These are phyloP conservation scores for Hesperophylax magnus DNA, from an alignment of 1,140 invertebrate genomes.

Conservation along the genomic window DNA sequence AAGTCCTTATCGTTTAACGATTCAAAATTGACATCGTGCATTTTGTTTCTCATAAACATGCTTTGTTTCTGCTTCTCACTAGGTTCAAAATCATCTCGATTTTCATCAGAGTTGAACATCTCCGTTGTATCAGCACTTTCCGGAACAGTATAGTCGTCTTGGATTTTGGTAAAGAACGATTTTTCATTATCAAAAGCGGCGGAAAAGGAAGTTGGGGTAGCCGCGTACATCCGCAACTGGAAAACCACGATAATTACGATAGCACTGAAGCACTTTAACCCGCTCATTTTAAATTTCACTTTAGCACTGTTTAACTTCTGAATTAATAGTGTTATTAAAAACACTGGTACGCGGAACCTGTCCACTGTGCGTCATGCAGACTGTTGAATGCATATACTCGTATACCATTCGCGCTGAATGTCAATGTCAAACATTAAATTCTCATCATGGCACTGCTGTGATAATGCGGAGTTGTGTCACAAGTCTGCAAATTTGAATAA, in stretches of 20 bases:
- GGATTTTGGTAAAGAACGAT: no score
- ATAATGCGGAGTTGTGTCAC: no score
- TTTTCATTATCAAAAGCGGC: neutral
- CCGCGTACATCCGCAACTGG: conserved; percentile 9
- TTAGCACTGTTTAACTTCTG: no score
- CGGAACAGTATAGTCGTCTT: neutral
- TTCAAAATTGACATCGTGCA: neutral
- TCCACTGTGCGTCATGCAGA: no score
- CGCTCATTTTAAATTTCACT: neutral
- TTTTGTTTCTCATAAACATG: neutral
- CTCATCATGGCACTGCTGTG: no score
- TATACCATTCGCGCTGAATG: no score
- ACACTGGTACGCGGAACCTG: no score
- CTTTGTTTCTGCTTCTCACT: neutral
- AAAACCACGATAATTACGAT: conserved; percentile 4
- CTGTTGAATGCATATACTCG: no score
- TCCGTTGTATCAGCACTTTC: no score
- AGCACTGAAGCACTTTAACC: neutral
- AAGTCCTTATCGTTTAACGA: neutral
- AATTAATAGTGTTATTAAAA: no score
- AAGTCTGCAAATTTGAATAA: no score
- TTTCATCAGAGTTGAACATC: conserved; percentile 9
- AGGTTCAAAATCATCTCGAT: neutral
- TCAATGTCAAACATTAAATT: no score
- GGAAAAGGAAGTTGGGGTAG: conserved; percentile 8